Conservation (phyloP, 2,888 invertebrate genomes). For the Vandiemenella viatica region DNA sequence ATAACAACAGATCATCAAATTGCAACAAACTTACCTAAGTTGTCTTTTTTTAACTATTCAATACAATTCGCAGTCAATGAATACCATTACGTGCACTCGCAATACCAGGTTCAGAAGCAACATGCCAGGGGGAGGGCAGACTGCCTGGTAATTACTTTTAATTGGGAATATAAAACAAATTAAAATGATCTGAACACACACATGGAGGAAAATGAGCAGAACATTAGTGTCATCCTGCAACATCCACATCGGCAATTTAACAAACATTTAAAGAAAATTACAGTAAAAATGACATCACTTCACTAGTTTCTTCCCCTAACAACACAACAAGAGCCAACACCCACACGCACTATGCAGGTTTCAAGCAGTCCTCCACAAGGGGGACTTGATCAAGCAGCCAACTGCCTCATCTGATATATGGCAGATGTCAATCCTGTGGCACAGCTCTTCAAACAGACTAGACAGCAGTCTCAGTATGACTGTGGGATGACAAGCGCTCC, state of each 20-base stretch:
- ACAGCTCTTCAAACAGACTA: conserved; percentile 38
- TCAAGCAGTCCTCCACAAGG: no score
- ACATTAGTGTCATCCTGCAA: not conserved
- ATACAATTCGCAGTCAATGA: not conserved
- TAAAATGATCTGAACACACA: not conserved
- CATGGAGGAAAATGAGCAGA: not conserved
- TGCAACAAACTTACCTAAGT: conserved; percentile 11
- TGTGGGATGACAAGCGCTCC: conserved; percentile 81
- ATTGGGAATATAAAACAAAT: no score
- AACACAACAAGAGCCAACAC: no score
- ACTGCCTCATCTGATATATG: no score
- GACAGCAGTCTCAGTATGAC: conserved; percentile 89
- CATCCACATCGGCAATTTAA: not conserved
- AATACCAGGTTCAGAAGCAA: no score
- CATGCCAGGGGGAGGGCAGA: no score
- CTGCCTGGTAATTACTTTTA: no score
- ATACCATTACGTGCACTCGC: not conserved
- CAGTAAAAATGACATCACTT: not conserved
- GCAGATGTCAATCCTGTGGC: no score
- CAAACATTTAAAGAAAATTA: not conserved
- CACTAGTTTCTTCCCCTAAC: no score
- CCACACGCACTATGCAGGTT: no score
- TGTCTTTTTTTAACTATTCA: conserved; percentile 7
- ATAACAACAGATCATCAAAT: conserved; percentile 9
- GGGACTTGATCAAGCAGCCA: no score